Conservation (phyloP, 1,140 invertebrate species). For the Caerostris extrusa region DNA sequence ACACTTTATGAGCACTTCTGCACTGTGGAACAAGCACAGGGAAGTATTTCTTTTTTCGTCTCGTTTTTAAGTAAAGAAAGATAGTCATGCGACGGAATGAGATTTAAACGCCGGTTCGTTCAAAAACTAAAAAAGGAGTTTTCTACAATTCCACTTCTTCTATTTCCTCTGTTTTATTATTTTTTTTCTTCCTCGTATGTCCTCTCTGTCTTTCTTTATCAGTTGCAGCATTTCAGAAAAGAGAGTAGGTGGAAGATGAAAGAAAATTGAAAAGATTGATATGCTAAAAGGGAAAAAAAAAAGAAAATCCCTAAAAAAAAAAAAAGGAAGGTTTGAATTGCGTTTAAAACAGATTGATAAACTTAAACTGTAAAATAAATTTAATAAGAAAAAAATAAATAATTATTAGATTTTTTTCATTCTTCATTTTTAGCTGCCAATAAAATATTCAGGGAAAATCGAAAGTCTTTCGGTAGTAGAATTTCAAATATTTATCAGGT, state of each 20-base stretch:
- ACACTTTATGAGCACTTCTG: slow-evolving; percentile 14
- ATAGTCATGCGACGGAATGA: neutral
- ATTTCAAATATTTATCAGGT: slow-evolving; percentile 42
- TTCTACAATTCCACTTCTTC: neutral
- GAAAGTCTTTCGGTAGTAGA: slow-evolving; percentile 6
- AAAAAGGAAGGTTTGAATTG: no score
- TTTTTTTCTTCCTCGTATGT: no score
- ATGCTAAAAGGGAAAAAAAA: no score
- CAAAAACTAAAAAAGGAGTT: slow-evolving; percentile 32
- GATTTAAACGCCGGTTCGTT: slow-evolving; percentile 22
- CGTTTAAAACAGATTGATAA: no score
- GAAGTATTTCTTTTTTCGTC: neutral
- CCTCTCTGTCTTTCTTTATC: neutral
- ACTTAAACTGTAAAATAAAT: no score
- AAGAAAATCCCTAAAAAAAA: no score
- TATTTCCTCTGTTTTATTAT: neutral
- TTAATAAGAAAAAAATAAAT: no score
- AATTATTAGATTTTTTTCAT: neutral
- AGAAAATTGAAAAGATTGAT: neutral
- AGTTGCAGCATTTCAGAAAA: neutral
- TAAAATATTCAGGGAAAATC: slow-evolving; percentile 27
- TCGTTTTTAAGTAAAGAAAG: neutral
- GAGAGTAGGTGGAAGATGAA: neutral
- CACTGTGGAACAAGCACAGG: neutral
- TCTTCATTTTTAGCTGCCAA: neutral